phyloP scores from a whole-genome alignment of 2,888 invertebrate species.

The Diabrotica balteata region DNA sequence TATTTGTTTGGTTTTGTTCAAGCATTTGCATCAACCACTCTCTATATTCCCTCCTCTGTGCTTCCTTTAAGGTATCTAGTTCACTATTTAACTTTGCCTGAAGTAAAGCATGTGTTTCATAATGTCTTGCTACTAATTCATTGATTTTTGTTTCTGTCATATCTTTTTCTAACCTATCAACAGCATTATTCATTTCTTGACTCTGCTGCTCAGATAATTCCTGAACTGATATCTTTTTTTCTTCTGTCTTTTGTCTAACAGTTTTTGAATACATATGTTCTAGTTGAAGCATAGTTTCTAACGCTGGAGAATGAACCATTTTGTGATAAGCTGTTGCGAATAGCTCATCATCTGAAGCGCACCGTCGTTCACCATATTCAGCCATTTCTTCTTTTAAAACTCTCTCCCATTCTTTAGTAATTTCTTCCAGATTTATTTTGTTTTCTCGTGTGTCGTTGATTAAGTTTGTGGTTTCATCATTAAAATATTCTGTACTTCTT shows the following conservation, averaged over 20 bases:
- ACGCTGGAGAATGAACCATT: slow-evolving; percentile 70
- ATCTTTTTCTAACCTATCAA: slow-evolving; percentile 77
- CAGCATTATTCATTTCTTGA: slow-evolving; percentile 87
- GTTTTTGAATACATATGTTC: slow-evolving; percentile 87
- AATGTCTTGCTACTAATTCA: slow-evolving; percentile 79
- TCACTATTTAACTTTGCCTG: slow-evolving; percentile 87
- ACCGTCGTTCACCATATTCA: slow-evolving; percentile 82
- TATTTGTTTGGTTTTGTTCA: slow-evolving; percentile 72
- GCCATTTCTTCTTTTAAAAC: slow-evolving; percentile 80
- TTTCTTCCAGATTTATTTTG: slow-evolving; percentile 74
- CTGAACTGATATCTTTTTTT: slow-evolving; percentile 76
- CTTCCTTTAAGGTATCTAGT: slow-evolving; percentile 82
- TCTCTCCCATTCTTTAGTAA: slow-evolving; percentile 82
- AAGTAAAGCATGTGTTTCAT: slow-evolving; percentile 83
- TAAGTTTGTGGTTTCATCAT: slow-evolving; percentile 67
- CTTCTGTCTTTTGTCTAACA: slow-evolving; percentile 74
- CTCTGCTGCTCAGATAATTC: slow-evolving; percentile 77
- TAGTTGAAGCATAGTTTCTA: slow-evolving; percentile 86
- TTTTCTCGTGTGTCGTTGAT: slow-evolving; percentile 69
- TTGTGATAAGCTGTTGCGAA: slow-evolving; percentile 86
- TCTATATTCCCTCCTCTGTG: slow-evolving; percentile 85
- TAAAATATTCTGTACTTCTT: slow-evolving; percentile 64
- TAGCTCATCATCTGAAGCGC: slow-evolving; percentile 84
- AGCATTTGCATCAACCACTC: slow-evolving; percentile 87
- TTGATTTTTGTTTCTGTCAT: slow-evolving; percentile 88